Conservation (phyloP, 2,797 vertebrate species). For the Gorsachius magnificus region DNA sequence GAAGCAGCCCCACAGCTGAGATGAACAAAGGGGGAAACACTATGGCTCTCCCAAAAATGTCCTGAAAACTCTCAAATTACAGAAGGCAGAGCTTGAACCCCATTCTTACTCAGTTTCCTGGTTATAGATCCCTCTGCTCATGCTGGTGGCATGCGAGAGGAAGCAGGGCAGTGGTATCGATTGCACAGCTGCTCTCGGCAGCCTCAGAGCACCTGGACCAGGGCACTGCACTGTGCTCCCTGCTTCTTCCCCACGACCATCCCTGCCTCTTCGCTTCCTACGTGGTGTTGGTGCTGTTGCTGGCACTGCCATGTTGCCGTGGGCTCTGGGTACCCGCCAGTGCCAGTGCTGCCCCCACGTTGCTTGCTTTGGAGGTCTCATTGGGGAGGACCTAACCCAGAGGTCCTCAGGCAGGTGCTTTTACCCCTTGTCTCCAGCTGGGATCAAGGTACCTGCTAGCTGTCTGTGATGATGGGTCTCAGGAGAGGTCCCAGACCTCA, state of each 20-base stretch:
- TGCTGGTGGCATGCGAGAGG: background rate
- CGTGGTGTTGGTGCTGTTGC: background rate
- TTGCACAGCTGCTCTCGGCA: background rate
- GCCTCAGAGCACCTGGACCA: rapidly evolving
- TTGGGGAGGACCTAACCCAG: background rate
- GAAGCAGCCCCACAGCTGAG: background rate
- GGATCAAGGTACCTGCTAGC: background rate
- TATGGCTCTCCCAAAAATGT: background rate
- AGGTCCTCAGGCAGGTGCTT: background rate
- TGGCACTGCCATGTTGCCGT: background rate
- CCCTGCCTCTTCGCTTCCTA: background rate
- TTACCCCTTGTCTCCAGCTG: background rate
- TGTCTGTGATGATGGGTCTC: background rate
- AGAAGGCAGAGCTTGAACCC: background rate
- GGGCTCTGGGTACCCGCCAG: background rate
- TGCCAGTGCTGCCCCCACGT: rapidly evolving
- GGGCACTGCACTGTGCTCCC: rapidly evolving
- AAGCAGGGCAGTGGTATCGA: background rate
- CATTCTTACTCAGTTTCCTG: background rate
- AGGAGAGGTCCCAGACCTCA: background rate
- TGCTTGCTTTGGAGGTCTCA: background rate
- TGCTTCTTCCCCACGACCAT: background rate
- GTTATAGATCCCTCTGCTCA: background rate
- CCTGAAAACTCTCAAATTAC: background rate
- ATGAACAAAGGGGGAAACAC: background rate